Conservation (phyloP, 1,140 invertebrate species). For the Monochamus saltuarius region DNA sequence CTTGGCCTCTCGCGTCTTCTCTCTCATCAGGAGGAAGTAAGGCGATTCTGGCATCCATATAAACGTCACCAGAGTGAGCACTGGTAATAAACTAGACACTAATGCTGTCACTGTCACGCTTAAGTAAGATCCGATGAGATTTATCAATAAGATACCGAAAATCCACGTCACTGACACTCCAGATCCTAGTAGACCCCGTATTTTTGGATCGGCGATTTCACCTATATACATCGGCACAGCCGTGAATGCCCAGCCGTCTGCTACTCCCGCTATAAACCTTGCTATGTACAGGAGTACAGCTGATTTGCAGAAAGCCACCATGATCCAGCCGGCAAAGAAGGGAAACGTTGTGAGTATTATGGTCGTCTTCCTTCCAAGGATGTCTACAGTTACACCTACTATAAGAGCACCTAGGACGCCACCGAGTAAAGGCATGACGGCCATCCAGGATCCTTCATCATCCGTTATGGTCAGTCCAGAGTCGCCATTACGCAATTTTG, state of each 20-base stretch:
- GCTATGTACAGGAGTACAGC: conserved; percentile 56
- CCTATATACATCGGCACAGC: conserved; percentile 68
- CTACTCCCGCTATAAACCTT: conserved; percentile 61
- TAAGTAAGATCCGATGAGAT: conserved; percentile 65
- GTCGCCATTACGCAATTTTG: conserved; percentile 31
- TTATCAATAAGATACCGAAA: conserved; percentile 68
- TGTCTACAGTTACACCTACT: conserved; percentile 51
- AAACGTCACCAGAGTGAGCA: conserved; percentile 64
- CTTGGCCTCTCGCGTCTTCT: conserved; percentile 62
- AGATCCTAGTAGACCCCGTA: conserved; percentile 58
- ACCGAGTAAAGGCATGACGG: conserved; percentile 51
- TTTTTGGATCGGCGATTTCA: conserved; percentile 66
- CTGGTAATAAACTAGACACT: conserved; percentile 59
- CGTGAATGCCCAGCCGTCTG: conserved; percentile 66
- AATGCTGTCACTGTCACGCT: conserved; percentile 59
- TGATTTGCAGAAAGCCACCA: conserved; percentile 59
- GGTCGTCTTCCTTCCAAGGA: conserved; percentile 68
- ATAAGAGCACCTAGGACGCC: conserved; percentile 55
- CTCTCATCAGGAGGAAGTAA: conserved; percentile 64
- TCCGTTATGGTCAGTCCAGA: conserved; percentile 54
- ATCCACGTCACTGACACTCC: conserved; percentile 41
- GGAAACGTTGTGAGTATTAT: conserved; percentile 63
- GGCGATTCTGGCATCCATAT: conserved; percentile 78
- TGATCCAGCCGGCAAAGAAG: conserved; percentile 65
- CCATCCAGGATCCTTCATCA: conserved; percentile 66